Base-by-base conservation (phyloP, 2,888 invertebrate species). In the Formica aserva region DNA sequence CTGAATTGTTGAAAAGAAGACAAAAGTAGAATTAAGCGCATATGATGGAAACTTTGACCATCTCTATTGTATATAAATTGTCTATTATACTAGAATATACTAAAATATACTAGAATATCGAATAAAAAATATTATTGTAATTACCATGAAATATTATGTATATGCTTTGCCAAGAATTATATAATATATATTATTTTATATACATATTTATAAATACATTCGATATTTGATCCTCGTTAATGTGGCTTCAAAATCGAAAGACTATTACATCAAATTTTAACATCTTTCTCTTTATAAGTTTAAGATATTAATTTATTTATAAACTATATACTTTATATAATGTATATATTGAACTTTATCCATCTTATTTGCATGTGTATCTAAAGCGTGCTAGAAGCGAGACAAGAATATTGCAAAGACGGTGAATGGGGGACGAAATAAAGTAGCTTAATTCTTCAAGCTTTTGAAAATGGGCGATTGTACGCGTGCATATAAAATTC, bases 371-470 rank as follows among this genome's bases (percentile, higher is more conserved):
- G 38, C 9, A 26, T 4, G 26, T 38, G 8, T n/a, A n/a, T n/a
- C 0, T 32, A 60, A 29, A 41, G 45, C 18, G 32, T 4, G 26
- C 18, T 26, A 78, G 45, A 29, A 78, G 57, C 41, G 29, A 8
- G 32, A 22, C 72, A 60, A 78, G 71, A 78, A 74, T 60, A 18
- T 60, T 72, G 45, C 18, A 38, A 74, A 41, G 35, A 60, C 1
- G 5, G 8, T 26, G 9, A n/a, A 57, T 22, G 66, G 15, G 3
- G 22, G 22, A 57, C n/a, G 55, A 55, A 45, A 41, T 57, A 41
- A 45, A 22, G 8, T 8, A 78, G 74, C 13, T 71, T 80, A 80
- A 72, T 72, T 78, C 8, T 52, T 15, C 13, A 45, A 66, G 41
- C 74, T 60, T 72, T 72, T 60, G 45, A 80, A 60, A 80, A 18